These are phyloP conservation scores for Drosophila anomalata DNA, from an alignment of 2,888 invertebrate genomes.

Conservation along the genomic window DNA sequence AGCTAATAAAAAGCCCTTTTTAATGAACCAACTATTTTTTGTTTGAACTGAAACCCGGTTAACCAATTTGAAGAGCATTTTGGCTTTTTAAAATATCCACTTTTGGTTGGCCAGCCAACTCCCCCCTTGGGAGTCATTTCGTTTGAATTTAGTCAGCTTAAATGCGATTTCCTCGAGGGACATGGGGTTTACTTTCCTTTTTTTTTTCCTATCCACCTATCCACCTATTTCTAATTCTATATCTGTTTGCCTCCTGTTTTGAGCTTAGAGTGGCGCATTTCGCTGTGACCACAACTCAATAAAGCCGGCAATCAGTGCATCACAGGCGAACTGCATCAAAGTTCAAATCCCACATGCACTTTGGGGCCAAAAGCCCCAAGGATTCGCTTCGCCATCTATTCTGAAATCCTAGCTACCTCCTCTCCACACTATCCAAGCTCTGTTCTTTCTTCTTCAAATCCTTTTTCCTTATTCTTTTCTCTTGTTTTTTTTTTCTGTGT, in stretches of 20 bases:
- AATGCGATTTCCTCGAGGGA: slow-evolving; percentile 10
- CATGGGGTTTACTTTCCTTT: not conserved
- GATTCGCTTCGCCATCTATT: slow-evolving; percentile 25
- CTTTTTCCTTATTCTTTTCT: not conserved
- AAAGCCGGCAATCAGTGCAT: slow-evolving; percentile 54
- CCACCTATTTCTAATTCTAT: not conserved
- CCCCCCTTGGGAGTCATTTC: slow-evolving; percentile 22
- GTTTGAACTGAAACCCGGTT: not conserved
- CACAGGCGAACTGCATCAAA: slow-evolving; percentile 42
- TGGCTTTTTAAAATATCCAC: not conserved
- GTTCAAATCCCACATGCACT: slow-evolving; percentile 64
- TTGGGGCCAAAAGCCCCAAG: slow-evolving; percentile 34
- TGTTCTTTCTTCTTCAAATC: not conserved
- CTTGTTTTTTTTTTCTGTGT: not conserved
- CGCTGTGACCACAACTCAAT: slow-evolving; percentile 48
- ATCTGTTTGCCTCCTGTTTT: not conserved
- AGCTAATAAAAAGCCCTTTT: slow-evolving; percentile 1
- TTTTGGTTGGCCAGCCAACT: slow-evolving; percentile 1
- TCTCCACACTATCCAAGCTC: slow-evolving; percentile 13
- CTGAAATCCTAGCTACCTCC: slow-evolving; percentile 4
- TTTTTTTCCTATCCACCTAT: too few species aligned
- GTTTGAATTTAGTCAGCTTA: slow-evolving; percentile 23
- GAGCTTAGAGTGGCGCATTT: not conserved
- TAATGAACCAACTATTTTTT: not conserved
- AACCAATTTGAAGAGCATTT: slow-evolving; percentile 18